phyloP scores from a whole-genome alignment of 1,140 invertebrate genomes.

The Trinorchestia longiramus region DNA sequence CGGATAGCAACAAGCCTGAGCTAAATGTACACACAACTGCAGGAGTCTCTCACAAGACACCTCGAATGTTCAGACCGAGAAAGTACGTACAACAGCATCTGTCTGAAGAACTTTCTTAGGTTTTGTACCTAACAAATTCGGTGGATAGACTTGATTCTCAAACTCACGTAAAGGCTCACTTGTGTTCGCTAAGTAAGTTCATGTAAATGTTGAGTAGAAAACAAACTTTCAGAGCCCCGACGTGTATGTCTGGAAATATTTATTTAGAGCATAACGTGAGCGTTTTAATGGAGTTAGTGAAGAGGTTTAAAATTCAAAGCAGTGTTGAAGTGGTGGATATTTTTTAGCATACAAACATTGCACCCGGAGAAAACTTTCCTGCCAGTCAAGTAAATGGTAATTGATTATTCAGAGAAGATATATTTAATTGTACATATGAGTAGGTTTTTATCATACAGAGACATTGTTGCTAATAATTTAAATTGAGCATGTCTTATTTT shows the following conservation, averaged over 20 bases:
- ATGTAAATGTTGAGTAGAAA: background rate
- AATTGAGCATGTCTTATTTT: too few relatives aligned
- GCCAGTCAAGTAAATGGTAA: too few relatives aligned
- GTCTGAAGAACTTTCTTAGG: background rate
- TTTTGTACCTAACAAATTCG: background rate
- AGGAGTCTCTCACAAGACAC: background rate
- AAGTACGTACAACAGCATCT: background rate
- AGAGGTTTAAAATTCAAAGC: background rate
- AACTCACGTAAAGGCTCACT: background rate
- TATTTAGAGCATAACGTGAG: background rate
- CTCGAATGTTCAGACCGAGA: background rate
- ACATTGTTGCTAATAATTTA: too few relatives aligned
- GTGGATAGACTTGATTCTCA: background rate
- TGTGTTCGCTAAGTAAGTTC: background rate
- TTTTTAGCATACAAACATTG: too few relatives aligned
- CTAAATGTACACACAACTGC: background rate
- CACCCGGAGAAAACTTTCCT: too few relatives aligned
- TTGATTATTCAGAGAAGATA: too few relatives aligned
- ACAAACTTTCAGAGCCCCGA: background rate
- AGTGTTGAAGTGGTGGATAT: background rate
- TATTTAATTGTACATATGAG: too few relatives aligned
- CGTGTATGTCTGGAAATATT: background rate
- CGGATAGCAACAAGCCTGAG: background rate
- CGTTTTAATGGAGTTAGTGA: background rate
- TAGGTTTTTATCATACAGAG: too few relatives aligned